Evolutionary conservation across 2,888 invertebrate genomes (phyloP).

Genomic region (Cacoxenus indagator): DNA sequence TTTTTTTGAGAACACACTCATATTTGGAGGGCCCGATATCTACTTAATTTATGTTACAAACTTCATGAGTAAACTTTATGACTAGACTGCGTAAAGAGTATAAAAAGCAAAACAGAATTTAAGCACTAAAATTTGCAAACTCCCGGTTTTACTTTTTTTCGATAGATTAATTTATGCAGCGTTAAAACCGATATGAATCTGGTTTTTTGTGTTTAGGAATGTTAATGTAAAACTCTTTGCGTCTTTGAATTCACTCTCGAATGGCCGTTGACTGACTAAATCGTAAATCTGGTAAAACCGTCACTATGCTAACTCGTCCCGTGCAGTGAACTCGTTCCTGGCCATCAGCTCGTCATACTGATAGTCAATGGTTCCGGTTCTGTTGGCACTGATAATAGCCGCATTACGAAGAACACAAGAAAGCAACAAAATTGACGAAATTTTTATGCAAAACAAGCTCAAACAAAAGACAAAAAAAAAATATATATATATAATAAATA

Average conservation of each 20-base stretch:
- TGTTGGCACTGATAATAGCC: neutral
- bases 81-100: too few species aligned
- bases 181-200: conserved; percentile 34
- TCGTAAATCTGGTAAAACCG: conserved; percentile 39
- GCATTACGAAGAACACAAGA: conserved; percentile 23
- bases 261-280: conserved; percentile 23
- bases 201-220: conserved; percentile 25
- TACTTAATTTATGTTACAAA: too few species aligned
- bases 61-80: too few species aligned
- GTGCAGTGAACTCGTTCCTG: conserved; percentile 48
- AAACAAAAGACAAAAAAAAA: neutral
- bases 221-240: neutral
- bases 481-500: neutral
- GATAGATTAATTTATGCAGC: neutral
- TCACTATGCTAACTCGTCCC: conserved; percentile 21
- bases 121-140: neutral
- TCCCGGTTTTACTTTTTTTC: conserved; percentile 4
- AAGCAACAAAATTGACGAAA: conserved; percentile 15
- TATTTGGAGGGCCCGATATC: too few species aligned
- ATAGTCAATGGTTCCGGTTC: neutral
- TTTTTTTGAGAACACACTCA: too few species aligned
- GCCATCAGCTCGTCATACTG: neutral
- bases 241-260: conserved; percentile 38
- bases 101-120: neutral
- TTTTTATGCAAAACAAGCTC: conserved; percentile 31